Evolutionary conservation across 2,888 invertebrate species (phyloP), one percentile per base, ranked within the genome.

Genomic region (Lithophane semibrunnea): DNA sequence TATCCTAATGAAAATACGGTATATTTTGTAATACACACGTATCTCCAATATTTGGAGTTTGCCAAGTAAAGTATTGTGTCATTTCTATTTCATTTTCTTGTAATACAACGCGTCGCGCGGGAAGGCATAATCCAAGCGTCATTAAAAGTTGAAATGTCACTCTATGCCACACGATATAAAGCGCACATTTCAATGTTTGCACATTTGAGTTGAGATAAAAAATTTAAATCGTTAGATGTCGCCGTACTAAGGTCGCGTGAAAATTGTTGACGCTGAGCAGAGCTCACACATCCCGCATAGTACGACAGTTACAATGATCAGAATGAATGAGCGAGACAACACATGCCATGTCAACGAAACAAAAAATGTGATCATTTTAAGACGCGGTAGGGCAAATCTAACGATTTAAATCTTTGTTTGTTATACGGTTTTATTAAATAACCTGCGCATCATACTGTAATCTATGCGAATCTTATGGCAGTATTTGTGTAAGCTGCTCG

Each of bases 391-490:
- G 18, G 42, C n/a, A n/a, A 58, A 68, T 58, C 18, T n/a, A 68
- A 42, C n/a, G 18, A 42, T 60, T 56, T 42, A 56, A 54, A 68
- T 68, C 16, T 37, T 56, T 56, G 37, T 16, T 52, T 24, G 12
- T 18, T 42, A 24, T 5, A 70, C 12, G 49, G 18, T 72, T 42
- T 42, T 70, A 49, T 49, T 13, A n/a, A 54, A 49, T 63, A 75
- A 65, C 58, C 56, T 44, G 47, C 63, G 47, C 47, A 65, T 54
- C 70, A 49, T 60, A 60, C 13, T 67, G 47, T 69, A 56, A 54
- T 54, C 37, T 79, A 74, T 52, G 44, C 67, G 44, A 61, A 73
- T 71, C 9, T 44, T 66, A 64, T 61, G 61, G 65, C 73, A 77
- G 67, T 77, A 12, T 58, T 68, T 29, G 24, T 47, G 56, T 74